phyloP scores from a whole-genome alignment of 2,113 vertebrate species.

The Apodemus speciosus region DNA sequence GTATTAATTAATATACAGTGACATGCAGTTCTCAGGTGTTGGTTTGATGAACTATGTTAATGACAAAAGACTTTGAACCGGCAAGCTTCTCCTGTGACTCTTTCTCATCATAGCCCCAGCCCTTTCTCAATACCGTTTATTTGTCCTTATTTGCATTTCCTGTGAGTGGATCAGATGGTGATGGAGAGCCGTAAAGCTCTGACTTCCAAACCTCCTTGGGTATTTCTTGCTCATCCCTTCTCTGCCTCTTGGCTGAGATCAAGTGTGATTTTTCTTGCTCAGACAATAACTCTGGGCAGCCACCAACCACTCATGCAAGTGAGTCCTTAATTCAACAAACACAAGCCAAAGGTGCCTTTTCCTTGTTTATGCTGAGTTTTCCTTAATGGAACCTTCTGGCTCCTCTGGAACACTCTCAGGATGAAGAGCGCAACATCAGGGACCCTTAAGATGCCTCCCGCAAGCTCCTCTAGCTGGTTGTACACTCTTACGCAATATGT shows the following conservation, averaged over 20 bases:
- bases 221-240: background rate
- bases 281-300: constrained; percentile 9
- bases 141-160: background rate
- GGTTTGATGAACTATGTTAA: background rate
- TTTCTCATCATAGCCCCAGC: background rate
- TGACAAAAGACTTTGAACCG: background rate
- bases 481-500: background rate
- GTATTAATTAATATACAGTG: background rate
- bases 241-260: background rate
- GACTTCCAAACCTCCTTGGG: background rate
- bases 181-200: background rate
- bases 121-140: background rate
- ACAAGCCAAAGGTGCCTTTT: background rate
- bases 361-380: background rate
- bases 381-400: background rate
- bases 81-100: background rate
- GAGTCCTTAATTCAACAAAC: background rate
- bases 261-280: constrained; percentile 10
- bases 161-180: background rate
- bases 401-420: background rate
- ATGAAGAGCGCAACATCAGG: background rate
- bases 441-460: background rate
- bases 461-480: background rate
- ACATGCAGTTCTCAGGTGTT: background rate
- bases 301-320: background rate